Base-by-base conservation (phyloP, 2,113 vertebrate species). In the Chamaetylas fuelleborni region DNA sequence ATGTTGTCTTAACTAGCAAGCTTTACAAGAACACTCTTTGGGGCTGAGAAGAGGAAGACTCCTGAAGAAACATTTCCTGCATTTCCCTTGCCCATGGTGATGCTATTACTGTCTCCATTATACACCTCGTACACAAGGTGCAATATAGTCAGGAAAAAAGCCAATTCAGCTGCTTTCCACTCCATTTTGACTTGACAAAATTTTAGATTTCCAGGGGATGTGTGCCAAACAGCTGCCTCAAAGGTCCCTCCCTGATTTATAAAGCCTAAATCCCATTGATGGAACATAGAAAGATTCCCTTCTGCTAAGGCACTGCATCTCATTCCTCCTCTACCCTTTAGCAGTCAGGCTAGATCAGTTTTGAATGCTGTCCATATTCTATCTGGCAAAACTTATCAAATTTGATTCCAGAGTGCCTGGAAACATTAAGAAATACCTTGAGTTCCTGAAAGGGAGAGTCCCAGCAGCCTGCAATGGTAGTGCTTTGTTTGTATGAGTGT, bases 271-370 rank as follows among this genome's bases (percentile, higher is more conserved):
- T 40, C 8, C 22, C 33, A 31, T 19, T 3, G 5, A 67, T 23
- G 20, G 19, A 45, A 77, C 13, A 40, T 38, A 66, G 26, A 29
- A 64, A 7, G 26, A 38, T n/a, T 65, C 14, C 14, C 25, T 42
- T 31, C 36, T 31, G n/a, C 58, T 43, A 25, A 73, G 9, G 2
- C 11, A 28, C 11, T 36, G 17, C 19, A 14, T 38, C 8, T 56
- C 14, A 45, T 82, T 79, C 18, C 22, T 76, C 43, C 13, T 29
- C 53, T 54, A 29, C 26, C 36, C 43, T 86, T 74, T 51, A 36
- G 34, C 12, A 58, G 5, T 67, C 19, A 62, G 43, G 17, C n/a
- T 25, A 19, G 0, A 0, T n/a, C 14, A 81, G 18, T 40, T 31
- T 20, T 61, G 45, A 60, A 40, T 12, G 6, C 15, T 67, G 9